These are phyloP conservation scores for Pseudorhiza aurosa DNA, from an alignment of 30 jellyfish, hydroid and myxozoan genomes.

Conservation along the genomic window DNA sequence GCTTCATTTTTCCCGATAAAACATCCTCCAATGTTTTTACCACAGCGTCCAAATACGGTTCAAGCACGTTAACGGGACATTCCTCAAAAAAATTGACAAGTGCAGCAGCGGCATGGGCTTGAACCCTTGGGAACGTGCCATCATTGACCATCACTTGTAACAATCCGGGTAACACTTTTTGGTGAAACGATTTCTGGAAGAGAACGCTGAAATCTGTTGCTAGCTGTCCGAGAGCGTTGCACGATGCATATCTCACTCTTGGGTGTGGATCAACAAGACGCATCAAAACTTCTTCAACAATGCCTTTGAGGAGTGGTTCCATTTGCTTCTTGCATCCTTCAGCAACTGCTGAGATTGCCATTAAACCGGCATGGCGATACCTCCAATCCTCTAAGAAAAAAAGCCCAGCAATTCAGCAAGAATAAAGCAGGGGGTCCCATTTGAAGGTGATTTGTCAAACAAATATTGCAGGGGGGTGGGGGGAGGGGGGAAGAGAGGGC, in stretches of 20 bases:
- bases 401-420: too few relatives aligned
- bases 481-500: not conserved
- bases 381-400: conserved; percentile 87
- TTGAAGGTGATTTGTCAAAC: too few relatives aligned
- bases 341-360: conserved; percentile 99
- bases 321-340: conserved; percentile 98
- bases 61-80: conserved; percentile 92
- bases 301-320: conserved; percentile 93
- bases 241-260: conserved; percentile 97
- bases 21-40: conserved; percentile 88
- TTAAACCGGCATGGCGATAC: conserved; percentile 96
- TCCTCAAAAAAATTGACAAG: conserved; percentile 98
- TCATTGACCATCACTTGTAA: conserved; percentile 78
- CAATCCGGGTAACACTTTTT: conserved; percentile 82
- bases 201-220: conserved; percentile 94
- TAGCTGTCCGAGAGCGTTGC: conserved; percentile 98
- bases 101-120: conserved; percentile 99
- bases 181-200: conserved; percentile 91
- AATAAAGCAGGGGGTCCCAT: too few relatives aligned
- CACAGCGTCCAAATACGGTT: conserved; percentile 95
- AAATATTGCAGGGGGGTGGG: too few relatives aligned
- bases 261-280: conserved; percentile 93
- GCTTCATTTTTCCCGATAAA: conserved; percentile 86
- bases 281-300: conserved; percentile 87
- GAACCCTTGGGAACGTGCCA: conserved; percentile 95